Conservation (phyloP, 2,113 vertebrate genomes). For the Pica pica region DNA sequence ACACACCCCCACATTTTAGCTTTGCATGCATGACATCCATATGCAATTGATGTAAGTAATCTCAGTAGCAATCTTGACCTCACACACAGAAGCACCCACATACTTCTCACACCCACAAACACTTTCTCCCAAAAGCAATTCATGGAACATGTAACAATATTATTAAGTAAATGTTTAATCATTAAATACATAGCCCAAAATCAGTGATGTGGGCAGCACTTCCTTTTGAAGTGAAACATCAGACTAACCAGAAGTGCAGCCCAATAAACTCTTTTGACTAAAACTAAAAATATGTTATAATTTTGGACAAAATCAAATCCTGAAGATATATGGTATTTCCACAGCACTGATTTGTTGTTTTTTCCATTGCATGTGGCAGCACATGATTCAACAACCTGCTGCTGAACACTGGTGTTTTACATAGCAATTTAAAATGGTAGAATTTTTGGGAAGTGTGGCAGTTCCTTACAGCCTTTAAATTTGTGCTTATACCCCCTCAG, state of each 20-base stretch:
- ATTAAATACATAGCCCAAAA: neutral
- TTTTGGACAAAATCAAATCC: neutral
- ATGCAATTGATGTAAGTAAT: conserved; percentile 16
- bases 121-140: conserved; percentile 38
- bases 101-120: conserved; percentile 59
- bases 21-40: conserved; percentile 21
- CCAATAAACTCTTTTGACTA: neutral
- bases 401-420: neutral
- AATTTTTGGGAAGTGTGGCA: neutral
- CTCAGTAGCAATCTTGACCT: conserved; percentile 46
- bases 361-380: neutral
- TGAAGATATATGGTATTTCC: neutral
- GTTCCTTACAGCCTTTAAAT: neutral
- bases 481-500: neutral
- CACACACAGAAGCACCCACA: conserved; percentile 51
- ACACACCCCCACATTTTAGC: conserved; percentile 44
- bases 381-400: neutral
- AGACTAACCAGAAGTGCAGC: neutral
- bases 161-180: neutral
- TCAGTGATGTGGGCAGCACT: neutral
- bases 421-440: neutral
- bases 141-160: neutral
- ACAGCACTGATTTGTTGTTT: neutral
- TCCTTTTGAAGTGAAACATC: neutral
- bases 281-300: neutral